Evolutionary conservation across 2,888 invertebrate species (phyloP).

Genomic region (Leptinotarsa rubiginosa): DNA sequence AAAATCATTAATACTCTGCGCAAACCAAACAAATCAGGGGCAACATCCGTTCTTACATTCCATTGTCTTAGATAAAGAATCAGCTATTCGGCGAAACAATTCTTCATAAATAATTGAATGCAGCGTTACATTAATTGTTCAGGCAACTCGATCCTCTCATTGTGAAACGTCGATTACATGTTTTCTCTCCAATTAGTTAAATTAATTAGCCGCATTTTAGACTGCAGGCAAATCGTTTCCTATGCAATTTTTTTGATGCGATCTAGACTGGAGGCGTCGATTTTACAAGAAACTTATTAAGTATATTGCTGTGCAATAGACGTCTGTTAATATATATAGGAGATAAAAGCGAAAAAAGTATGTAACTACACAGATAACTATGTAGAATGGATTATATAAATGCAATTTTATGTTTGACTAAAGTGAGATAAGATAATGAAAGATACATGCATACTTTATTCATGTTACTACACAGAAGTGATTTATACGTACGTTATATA

Average conservation of each 20-base stretch:
- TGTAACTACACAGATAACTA: not conserved
- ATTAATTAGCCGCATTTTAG: constrained; percentile 17
- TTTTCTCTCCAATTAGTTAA: constrained; percentile 20
- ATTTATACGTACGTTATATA: too few species aligned
- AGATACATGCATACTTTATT: too few species aligned
- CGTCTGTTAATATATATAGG: not conserved
- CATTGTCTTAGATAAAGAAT: not conserved
- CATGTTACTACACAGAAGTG: too few species aligned
- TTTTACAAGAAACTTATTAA: not conserved
- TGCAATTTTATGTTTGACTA: too few species aligned
- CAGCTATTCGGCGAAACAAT: not conserved
- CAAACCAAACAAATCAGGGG: not conserved
- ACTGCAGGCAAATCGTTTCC: constrained; percentile 2
- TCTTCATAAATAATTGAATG: constrained; percentile 12
- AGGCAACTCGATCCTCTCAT: constrained; percentile 7
- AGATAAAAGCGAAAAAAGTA: not conserved
- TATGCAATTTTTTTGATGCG: constrained; percentile 8
- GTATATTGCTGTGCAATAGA: not conserved
- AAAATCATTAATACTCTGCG: not conserved
- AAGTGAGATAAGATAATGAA: too few species aligned
- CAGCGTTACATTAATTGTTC: constrained; percentile 4
- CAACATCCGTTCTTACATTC: constrained; percentile 5
- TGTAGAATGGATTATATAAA: too few species aligned
- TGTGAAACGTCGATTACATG: constrained; percentile 18
- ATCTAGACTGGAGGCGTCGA: constrained; percentile 3